Evolutionary conservation across 2,888 invertebrate species (phyloP).

Genomic region (Lamellibrachia columna): DNA sequence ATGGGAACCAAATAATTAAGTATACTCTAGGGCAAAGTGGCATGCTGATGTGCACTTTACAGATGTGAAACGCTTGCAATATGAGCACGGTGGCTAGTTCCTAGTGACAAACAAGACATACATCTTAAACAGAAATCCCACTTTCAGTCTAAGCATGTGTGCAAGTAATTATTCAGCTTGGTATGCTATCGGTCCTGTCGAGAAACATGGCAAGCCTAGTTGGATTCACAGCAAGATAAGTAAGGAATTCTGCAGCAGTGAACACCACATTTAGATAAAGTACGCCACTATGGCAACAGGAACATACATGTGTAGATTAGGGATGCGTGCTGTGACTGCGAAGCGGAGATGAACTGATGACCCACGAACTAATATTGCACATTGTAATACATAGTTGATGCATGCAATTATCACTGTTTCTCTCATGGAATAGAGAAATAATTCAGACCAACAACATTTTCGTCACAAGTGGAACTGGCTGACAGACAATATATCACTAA

Average conservation of each 20-base stretch:
- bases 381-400: not conserved
- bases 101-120: not conserved
- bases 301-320: not conserved
- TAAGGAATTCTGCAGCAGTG: not conserved
- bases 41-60: not conserved
- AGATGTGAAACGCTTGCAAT: not conserved
- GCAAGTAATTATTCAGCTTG: not conserved
- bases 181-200: not conserved
- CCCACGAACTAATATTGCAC: not conserved
- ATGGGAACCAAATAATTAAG: not conserved
- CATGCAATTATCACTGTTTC: not conserved
- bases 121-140: not conserved
- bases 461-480: not conserved
- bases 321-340: not conserved
- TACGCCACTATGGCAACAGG: not conserved
- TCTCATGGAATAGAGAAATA: not conserved
- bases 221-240: not conserved
- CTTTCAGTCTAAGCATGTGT: not conserved
- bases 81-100: not conserved
- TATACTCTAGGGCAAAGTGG: not conserved
- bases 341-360: not conserved
- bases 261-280: conserved; percentile 9
- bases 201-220: not conserved
- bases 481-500: not conserved
- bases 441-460: not conserved